Base-by-base conservation (phyloP, 1,140 invertebrate species). In the Delia radicum region DNA sequence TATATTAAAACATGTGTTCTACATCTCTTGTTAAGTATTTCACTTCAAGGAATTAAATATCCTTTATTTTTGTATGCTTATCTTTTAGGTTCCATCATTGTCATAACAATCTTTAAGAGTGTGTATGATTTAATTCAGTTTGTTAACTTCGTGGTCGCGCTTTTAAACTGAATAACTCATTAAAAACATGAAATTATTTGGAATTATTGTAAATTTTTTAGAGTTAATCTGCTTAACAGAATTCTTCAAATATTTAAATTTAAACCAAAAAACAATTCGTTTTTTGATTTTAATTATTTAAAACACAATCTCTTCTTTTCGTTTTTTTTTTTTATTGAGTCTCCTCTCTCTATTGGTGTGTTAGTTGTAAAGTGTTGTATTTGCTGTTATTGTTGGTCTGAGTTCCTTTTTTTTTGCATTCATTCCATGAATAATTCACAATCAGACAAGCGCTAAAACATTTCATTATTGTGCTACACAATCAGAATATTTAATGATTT, bases 401-500 rank as follows among this genome's bases (percentile, higher is more conserved):
- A 0, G 46, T 27, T 26, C 29, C 15, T 28, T 18, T 73, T 46
- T 42, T 46, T 67, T 75, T 75, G 65, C 67, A 75, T 37, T 75
- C 67, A 75, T 75, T 75, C 74, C 74, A 75, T 75, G 74, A 75
- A 75, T 75, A 75, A 75, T 75, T 75, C 74, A 69, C 74, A 65
- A 75, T 75, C 74, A 75, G 74, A 75, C 74, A 75, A 75, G 61
- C 71, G 71, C 37, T 83, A 84, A 84, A 84, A 84, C 82, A 82
- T 84, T 84, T 84, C 82, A 84, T 84, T 84, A 84, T 84, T 84
- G 82, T 80, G 82, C 82, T 82, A 84, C 82, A 84, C 82, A 84
- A 84, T 84, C 82, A 79, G 82, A 84, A 84, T 84, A 84, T 84
- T 84, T 84, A 84, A 84, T 84, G 82, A 84, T 84, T 84, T 84